Percentiles rank a stretch among this genome's conserved stretches.
Conservation (phyloP, 2,888 invertebrate species). For the Apantesis nais region DNA sequence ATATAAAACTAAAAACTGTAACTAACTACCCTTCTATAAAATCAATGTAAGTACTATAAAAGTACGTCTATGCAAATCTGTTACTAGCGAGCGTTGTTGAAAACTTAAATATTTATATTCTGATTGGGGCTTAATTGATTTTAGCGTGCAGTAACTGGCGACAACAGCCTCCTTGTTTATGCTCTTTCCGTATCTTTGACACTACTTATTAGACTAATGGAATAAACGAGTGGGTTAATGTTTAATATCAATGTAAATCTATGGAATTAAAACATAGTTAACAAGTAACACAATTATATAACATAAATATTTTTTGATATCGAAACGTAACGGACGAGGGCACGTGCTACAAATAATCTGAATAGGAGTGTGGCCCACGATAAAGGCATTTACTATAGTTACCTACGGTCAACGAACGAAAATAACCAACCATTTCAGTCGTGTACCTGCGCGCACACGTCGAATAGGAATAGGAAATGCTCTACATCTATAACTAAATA, state of each 20-base stretch:
- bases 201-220: not conserved
- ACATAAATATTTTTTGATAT: constrained; percentile 32
- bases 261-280: constrained; percentile 12
- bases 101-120: not conserved
- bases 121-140: not conserved
- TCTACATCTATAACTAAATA: constrained; percentile 53
- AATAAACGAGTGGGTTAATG: not conserved
- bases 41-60: constrained; percentile 24
- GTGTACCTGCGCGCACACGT: constrained; percentile 48
- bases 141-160: not conserved
- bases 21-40: not conserved
- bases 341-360: constrained; percentile 56
- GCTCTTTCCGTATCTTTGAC: not conserved
- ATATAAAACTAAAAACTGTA: not conserved
- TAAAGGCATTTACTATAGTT: constrained; percentile 61
- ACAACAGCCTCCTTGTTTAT: not conserved
- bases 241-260: not conserved
- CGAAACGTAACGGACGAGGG: constrained; percentile 37
- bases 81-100: not conserved
- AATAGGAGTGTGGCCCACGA: constrained; percentile 38
- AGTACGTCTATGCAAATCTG: constrained; percentile 18
- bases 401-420: constrained; percentile 74
- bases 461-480: constrained; percentile 48
- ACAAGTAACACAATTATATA: constrained; percentile 25
- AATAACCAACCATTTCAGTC: constrained; percentile 59